phyloP scores from a whole-genome alignment of 2,888 invertebrate genomes.

The Leptinotarsa rubiginosa region DNA sequence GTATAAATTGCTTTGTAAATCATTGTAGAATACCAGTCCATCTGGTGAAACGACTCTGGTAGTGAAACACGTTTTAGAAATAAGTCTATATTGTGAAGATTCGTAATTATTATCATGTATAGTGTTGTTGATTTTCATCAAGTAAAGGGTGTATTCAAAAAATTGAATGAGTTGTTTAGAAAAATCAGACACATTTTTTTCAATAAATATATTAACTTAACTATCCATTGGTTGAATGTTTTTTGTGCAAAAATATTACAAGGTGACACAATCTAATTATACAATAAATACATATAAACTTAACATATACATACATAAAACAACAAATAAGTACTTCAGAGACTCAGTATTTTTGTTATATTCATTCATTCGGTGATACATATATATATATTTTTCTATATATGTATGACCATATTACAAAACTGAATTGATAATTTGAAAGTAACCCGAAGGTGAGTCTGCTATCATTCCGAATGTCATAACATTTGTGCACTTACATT shows the following conservation, averaged over 20 bases:
- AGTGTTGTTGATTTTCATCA: too few relatives aligned
- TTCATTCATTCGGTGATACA: conserved; percentile 25
- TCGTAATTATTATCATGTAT: too few relatives aligned
- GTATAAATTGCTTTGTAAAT: too few relatives aligned
- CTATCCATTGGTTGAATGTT: conserved; percentile 33
- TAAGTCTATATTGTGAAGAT: too few relatives aligned
- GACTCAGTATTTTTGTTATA: conserved; percentile 32
- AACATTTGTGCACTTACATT: conserved; percentile 36
- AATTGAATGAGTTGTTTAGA: not conserved
- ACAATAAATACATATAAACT: conserved; percentile 28
- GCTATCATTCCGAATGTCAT: conserved; percentile 28
- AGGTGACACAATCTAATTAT: conserved; percentile 22
- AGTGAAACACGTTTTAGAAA: too few relatives aligned
- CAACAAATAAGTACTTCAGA: conserved; percentile 33
- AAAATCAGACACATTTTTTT: not conserved
- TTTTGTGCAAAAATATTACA: conserved; percentile 31
- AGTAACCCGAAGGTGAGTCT: conserved; percentile 18
- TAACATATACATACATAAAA: conserved; percentile 30
- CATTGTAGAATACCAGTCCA: too few relatives aligned
- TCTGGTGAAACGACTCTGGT: too few relatives aligned
- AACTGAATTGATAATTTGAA: conserved; percentile 20
- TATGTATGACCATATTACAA: conserved; percentile 27
- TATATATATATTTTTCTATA: conserved; percentile 22
- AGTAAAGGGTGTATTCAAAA: too few relatives aligned
- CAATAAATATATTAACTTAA: conserved; percentile 1